Conservation (phyloP, 2,113 vertebrate genomes). For the Nestor notabilis region DNA sequence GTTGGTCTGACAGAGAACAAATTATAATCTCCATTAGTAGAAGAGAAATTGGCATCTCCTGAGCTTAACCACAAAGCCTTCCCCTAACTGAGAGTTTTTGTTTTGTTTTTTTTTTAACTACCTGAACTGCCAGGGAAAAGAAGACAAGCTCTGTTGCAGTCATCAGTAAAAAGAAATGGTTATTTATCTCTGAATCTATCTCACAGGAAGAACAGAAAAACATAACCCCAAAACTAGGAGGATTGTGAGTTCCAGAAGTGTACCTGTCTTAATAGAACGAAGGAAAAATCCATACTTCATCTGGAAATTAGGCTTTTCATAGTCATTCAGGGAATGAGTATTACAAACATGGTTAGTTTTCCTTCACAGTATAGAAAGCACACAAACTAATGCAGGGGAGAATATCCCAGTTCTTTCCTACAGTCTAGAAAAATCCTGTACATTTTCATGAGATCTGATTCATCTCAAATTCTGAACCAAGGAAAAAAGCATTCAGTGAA, state of each 20-base stretch:
- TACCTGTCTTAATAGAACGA: background rate
- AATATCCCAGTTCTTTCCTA: background rate
- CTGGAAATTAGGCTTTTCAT: background rate
- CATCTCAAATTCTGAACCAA: background rate
- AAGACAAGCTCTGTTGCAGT: background rate
- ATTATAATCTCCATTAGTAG: background rate
- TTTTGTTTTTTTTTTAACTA: background rate
- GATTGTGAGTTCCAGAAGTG: background rate
- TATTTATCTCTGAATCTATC: background rate
- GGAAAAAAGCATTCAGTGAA: background rate
- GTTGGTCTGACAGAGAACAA: conserved; percentile 80
- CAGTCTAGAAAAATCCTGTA: background rate
- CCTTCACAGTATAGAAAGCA: background rate
- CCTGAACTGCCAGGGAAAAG: background rate
- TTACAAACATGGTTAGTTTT: background rate
- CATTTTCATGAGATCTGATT: background rate
- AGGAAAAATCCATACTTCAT: background rate
- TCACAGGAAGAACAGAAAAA: background rate
- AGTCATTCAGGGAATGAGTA: background rate
- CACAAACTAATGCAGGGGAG: background rate
- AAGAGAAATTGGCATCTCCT: background rate
- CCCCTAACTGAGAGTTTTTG: background rate
- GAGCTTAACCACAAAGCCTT: background rate
- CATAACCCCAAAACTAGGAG: background rate
- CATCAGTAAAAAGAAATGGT: background rate